Base-by-base conservation (phyloP, 2,888 invertebrate species). In the Euproctis similis region DNA sequence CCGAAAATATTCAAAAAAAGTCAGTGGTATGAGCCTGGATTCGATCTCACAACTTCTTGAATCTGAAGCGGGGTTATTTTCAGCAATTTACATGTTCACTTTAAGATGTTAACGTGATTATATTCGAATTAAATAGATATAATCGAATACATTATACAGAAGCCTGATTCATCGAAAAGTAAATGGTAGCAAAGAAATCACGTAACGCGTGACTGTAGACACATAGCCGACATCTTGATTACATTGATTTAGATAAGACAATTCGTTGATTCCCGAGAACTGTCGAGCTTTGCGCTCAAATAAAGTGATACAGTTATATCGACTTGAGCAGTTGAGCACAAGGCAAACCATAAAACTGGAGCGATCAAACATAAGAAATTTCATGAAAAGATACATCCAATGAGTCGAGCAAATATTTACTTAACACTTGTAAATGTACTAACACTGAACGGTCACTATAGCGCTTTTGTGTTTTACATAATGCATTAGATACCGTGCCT, bases 221-320 rank as follows among this genome's bases (percentile, higher is more conserved):
- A 53, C 42, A 50, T 43, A 52, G 43, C 40, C 55, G 52, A 8
- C 7, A 40, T 45, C 46, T 42, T 32, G 33, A 42, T 46, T 48
- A 47, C n/a, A n/a, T n/a, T n/a, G 48, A 61, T 56, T 48, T 53
- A 55, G 65, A 61, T 65, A 63, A 60, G 50, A 42, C 43, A 53
- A 56, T 41, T 22, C 47, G 48, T 46, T 41, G 50, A 57, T 54
- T 53, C 51, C 52, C 48, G 42, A 51, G 42, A 57, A 53, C 46
- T 49, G 46, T 53, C 50, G 46, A 38, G 42, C 38, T 47, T 46
- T 38, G 36, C 50, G 48, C 42, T 54, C 32, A 46, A 47, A 49
- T 55, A 50, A 52, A 58, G 51, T 51, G 52, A 46, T 42, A 56
- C 50, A 53, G 46, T n/a, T n/a, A n/a, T n/a, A 50, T 48, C 47